Base-by-base conservation (phyloP, 1,140 invertebrate species). In the Camponotus pennsylvanicus region DNA sequence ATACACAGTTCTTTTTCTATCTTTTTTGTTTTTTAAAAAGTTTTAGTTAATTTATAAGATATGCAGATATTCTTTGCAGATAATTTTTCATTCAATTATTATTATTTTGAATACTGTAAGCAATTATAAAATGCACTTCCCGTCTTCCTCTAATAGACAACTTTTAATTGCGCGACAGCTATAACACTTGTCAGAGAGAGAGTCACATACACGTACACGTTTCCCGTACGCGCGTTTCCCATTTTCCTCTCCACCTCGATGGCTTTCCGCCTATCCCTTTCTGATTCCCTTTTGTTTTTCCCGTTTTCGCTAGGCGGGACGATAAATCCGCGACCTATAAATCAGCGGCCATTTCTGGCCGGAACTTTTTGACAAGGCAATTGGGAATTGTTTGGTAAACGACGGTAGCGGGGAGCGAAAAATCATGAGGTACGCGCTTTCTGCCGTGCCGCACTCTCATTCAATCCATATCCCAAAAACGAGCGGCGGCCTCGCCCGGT, bases 331-430 rank as follows among this genome's bases (percentile, higher is more conserved):
- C 85, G 90, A 66, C 86, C 83, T 85, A 92, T 92, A 92, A 92
- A 92, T 92, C 91, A 92, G 89, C 86, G 80, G 88, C 90, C 89
- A 92, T 92, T 91, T 92, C 91, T 91, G 91, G 85, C 91, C 85
- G 90, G 91, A 93, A 91, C 91, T 91, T 92, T 92, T 91, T 92
- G 92, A 92, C 92, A 92, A 91, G 92, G 91, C 92, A 92, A 92
- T 92, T 92, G 91, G 92, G 91, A 92, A 92, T 92, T 92, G 92
- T 92, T 92, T 92, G 92, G 91, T 92, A 92, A 92, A 92, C 91
- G 89, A 89, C 88, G 88, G 64, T 67, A n/a, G 63, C 52, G 64
- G 82, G 87, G 40, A 49, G 67, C 75, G 87, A 88, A 91, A 91
- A 91, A 91, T 91, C 90, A 91, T 91, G 90, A 91, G 90, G 85